A percentile compares a stretch with the other conserved stretches of the same genome.
These are phyloP conservation scores for Eolophus roseicapilla DNA, from an alignment of 2,113 vertebrate genomes.

Conservation along the genomic window DNA sequence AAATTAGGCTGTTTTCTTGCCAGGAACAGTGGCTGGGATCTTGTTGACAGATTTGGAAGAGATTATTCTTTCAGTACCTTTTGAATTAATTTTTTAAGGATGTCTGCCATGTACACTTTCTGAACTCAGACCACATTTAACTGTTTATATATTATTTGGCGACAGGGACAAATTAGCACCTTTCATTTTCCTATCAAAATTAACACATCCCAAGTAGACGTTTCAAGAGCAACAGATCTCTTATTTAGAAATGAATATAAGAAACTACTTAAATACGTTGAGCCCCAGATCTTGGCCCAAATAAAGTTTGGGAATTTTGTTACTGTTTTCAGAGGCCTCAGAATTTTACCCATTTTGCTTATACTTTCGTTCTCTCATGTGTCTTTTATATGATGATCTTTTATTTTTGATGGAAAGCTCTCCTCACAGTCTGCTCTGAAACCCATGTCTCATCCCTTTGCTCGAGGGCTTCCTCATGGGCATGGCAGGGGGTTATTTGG, in stretches of 20 bases:
- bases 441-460: neutral
- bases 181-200: slow-evolving; percentile 49
- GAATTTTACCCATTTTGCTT: neutral
- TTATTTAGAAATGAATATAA: neutral
- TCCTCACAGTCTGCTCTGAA: neutral
- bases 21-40: slow-evolving; percentile 37
- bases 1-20: slow-evolving; percentile 36
- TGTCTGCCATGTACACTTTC: slow-evolving; percentile 25
- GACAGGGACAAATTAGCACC: slow-evolving; percentile 52
- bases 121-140: slow-evolving; percentile 40
- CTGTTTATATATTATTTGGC: slow-evolving; percentile 38
- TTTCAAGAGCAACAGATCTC: neutral
- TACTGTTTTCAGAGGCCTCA: neutral
- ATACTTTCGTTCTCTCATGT: neutral
- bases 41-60: slow-evolving; percentile 64
- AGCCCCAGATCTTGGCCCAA: neutral
- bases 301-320: neutral
- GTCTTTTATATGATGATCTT: neutral
- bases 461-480: neutral
- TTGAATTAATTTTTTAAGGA: slow-evolving; percentile 33
- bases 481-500: neutral
- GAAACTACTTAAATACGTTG: neutral
- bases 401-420: neutral
- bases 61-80: slow-evolving; percentile 44
- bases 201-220: slow-evolving; percentile 18